Evolutionary conservation across 2,113 vertebrate genomes (phyloP).

Genomic region (Theristicus caerulescens): DNA sequence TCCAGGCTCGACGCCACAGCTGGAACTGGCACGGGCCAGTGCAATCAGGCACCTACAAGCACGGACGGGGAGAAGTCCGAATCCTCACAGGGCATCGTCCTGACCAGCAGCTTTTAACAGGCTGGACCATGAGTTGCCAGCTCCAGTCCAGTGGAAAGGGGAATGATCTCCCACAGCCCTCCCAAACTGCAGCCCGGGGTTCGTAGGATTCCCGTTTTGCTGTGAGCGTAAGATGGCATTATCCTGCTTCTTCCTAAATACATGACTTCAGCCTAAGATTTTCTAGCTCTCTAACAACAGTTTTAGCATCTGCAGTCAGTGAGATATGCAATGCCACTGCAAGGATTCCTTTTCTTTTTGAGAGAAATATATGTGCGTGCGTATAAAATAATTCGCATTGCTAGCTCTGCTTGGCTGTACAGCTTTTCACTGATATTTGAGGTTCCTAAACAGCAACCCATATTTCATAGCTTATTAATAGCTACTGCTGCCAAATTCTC

Average conservation of each 20-base stretch:
- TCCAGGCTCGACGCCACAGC: background rate
- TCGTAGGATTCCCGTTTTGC: accelerated
- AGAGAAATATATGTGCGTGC: background rate
- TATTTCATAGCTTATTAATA: background rate
- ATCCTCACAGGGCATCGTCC: background rate
- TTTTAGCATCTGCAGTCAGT: background rate
- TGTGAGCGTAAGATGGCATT: background rate
- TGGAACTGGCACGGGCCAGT: background rate
- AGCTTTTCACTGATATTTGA: background rate
- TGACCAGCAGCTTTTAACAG: background rate
- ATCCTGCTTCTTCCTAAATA: background rate
- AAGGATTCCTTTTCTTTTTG: background rate
- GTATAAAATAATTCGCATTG: background rate
- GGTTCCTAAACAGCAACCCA: background rate
- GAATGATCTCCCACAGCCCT: background rate
- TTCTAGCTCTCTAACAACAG: background rate
- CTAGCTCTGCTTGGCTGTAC: background rate
- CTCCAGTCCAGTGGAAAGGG: background rate
- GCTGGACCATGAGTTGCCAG: background rate
- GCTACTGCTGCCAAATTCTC: background rate
- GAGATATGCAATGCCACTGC: background rate
- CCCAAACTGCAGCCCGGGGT: background rate
- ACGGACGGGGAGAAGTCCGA: background rate
- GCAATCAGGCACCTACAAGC: background rate
- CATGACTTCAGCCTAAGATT: background rate